Percentiles rank a stretch among this genome's conserved stretches.
phyloP scores from a whole-genome alignment of 2,888 invertebrate genomes.

The Diplolepis rosae region DNA sequence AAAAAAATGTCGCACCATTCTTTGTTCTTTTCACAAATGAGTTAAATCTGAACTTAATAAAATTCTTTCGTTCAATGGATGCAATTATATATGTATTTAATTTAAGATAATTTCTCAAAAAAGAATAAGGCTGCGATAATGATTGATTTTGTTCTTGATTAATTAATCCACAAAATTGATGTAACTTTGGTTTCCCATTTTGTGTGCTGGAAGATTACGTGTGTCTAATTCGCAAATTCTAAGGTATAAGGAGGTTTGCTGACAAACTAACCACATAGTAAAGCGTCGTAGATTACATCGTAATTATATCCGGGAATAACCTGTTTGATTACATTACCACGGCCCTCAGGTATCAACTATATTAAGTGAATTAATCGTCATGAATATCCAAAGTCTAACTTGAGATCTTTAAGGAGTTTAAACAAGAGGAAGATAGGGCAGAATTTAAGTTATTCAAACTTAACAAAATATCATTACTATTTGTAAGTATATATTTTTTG shows the following conservation, averaged over 20 bases:
- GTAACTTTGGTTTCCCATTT: conserved; percentile 12
- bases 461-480: too few species aligned
- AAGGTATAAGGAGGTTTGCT: conserved; percentile 23
- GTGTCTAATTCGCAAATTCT: background rate
- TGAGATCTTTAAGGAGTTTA: too few species aligned
- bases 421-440: too few species aligned
- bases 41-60: too few species aligned
- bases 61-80: too few species aligned
- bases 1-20: too few species aligned
- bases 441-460: too few species aligned
- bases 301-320: conserved; percentile 25
- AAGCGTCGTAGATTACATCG: conserved; percentile 23
- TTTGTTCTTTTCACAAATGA: too few species aligned
- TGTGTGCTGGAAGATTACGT: background rate
- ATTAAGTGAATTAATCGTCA: background rate
- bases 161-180: too few species aligned
- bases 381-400: conserved; percentile 1
- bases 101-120: too few species aligned
- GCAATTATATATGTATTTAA: too few species aligned
- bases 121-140: background rate
- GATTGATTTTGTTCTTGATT: conserved; percentile 4
- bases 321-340: conserved; percentile 24
- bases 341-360: background rate
- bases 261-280: conserved; percentile 28
- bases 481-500: too few species aligned